Base-by-base conservation (phyloP, 1,140 invertebrate genomes). In the Chrysoperla carnea region DNA sequence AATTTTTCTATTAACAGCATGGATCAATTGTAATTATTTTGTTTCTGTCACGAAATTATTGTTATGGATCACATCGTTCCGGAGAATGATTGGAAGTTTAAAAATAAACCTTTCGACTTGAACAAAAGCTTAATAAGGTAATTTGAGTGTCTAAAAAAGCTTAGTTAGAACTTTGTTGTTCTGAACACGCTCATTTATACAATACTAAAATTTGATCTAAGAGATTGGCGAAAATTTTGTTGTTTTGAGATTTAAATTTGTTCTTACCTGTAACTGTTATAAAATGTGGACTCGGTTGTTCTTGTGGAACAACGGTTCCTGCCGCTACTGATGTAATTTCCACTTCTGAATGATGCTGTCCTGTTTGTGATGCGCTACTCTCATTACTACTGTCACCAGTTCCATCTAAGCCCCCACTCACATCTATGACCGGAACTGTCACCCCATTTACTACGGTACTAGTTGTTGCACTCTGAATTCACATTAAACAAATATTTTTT, bases 321-420 rank as follows among this genome's bases (percentile, higher is more conserved):
- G 28, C 29, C 8, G 45, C 38, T 15, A 59, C 59, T 31, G 46
- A 42, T 40, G 52, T 52, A 41, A 55, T 53, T 41, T 59, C 59
- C n/a, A 33, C 31, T 33, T 33, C n/a, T 11, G 31, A 12, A 33
- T 33, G 31, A 33, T 11, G 31, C 6, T 12, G 8, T 11, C 31
- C n/a, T 29, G 50, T 48, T 7, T 29, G 27, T n/a, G 52, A 56
- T 3, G 54, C 52, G 15, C 51, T 54, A 37, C 59, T 61, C 43
- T 59, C 59, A 56, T 59, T 61, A 46, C 59, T 61, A 3, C 56
- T 58, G 37, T 61, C 59, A 7, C 52, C 59, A 29, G 56, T 50
- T 42, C 58, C 57, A 44, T 61, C 59, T 44, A 61, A 48, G 31
- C 55, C 57, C 8, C 54, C 52, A 33, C n/a, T 33, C 9, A 58